Conservation (phyloP, 1,140 invertebrate genomes). For the Drosophila punjabiensis region DNA sequence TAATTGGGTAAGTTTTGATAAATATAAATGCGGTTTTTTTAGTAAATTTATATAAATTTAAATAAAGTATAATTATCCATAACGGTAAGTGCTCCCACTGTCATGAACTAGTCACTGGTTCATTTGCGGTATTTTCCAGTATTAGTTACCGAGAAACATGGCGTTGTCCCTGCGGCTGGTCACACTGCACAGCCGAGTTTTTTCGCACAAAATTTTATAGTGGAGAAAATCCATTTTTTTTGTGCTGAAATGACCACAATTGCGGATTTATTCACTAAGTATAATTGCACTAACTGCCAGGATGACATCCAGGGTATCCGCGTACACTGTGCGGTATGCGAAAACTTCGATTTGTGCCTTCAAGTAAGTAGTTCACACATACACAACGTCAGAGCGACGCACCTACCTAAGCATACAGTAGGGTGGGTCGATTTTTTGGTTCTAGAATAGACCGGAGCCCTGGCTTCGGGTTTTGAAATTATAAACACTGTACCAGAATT, state of each 20-base stretch:
- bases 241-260: conserved; percentile 72
- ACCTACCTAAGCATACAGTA: conserved; percentile 6
- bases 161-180: conserved; percentile 26
- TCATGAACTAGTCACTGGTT: conserved; percentile 8
- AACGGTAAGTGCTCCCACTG: not conserved
- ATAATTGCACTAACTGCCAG: conserved; percentile 96
- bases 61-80: not conserved
- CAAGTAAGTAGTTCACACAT: conserved; percentile 89
- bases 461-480: not conserved
- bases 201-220: conserved; percentile 54
- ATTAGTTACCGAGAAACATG: conserved; percentile 9
- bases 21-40: too few relatives aligned
- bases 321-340: conserved; percentile 95
- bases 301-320: conserved; percentile 94
- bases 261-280: conserved; percentile 90
- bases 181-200: conserved; percentile 52
- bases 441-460: not conserved
- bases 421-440: conserved; percentile 22
- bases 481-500: not conserved
- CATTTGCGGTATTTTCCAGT: not conserved
- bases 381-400: conserved; percentile 21
- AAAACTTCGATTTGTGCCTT: conserved; percentile 95
- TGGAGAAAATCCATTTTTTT: conserved; percentile 41
- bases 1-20: not conserved
- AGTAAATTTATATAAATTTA: not conserved